Evolutionary conservation across 2,888 invertebrate genomes (phyloP).

Genomic region (Spilarctia lutea): DNA sequence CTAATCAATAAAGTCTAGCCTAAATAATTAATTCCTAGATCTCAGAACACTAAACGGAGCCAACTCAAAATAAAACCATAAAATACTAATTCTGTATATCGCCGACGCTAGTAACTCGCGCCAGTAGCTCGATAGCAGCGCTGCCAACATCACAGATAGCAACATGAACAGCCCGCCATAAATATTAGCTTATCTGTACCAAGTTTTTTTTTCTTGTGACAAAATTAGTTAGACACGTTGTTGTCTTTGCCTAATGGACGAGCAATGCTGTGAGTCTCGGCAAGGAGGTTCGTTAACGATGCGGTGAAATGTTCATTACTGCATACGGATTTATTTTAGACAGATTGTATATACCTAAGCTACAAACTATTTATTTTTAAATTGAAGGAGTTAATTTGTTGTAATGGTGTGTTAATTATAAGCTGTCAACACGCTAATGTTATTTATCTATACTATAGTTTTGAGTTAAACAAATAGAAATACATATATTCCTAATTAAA

Average conservation of each 20-base stretch:
- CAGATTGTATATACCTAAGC: too few species aligned
- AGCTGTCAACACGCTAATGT: too few species aligned
- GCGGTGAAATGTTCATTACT: conserved; percentile 16
- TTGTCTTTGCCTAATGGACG: conserved; percentile 22
- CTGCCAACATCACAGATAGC: conserved; percentile 56
- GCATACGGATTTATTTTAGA: conserved; percentile 2
- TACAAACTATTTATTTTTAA: not conserved
- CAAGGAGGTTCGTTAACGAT: conserved; percentile 14
- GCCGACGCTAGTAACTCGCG: conserved; percentile 30
- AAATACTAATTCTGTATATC: conserved; percentile 28
- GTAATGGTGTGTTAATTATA: not conserved
- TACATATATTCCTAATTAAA: too few species aligned
- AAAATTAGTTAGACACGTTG: conserved; percentile 39
- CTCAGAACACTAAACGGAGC: not conserved
- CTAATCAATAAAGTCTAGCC: not conserved
- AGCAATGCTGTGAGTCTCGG: conserved; percentile 12
- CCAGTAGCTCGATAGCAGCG: conserved; percentile 24
- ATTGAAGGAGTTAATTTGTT: not conserved
- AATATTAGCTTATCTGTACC: conserved; percentile 47
- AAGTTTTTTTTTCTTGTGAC: conserved; percentile 34
- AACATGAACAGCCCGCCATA: conserved; percentile 47
- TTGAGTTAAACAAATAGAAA: not conserved
- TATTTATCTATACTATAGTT: not conserved
- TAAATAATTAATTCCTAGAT: not conserved
- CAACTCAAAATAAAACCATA: not conserved